These are phyloP conservation scores for Gadopsis marmoratus DNA, from an alignment of 2,797 vertebrate genomes.

Conservation along the genomic window DNA sequence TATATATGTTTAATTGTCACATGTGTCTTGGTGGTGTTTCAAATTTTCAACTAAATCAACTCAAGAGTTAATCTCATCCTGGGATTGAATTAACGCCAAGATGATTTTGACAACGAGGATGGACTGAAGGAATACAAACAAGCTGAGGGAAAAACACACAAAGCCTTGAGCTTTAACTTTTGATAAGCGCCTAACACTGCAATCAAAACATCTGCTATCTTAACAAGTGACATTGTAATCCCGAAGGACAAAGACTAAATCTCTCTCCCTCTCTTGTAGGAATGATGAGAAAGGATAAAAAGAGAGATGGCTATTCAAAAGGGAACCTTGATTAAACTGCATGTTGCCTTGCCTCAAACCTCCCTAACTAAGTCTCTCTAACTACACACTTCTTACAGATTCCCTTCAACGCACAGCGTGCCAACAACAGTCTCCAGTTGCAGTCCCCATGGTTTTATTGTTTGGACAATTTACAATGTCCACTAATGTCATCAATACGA, in stretches of 20 bases:
- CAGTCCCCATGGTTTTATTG: conserved; percentile 84
- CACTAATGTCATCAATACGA: conserved; percentile 87
- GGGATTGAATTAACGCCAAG: conserved; percentile 81
- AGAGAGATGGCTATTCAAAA: conserved; percentile 85
- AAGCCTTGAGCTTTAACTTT: conserved; percentile 85
- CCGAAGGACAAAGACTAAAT: conserved; percentile 87
- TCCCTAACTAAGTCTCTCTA: conserved; percentile 81
- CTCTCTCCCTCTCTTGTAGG: conserved; percentile 73
- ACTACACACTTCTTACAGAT: conserved; percentile 80
- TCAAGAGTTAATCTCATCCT: conserved; percentile 79
- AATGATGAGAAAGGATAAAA: conserved; percentile 80
- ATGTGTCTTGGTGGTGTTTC: conserved; percentile 64
- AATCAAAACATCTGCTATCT: conserved; percentile 89
- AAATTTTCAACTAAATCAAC: conserved; percentile 74
- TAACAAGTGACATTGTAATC: conserved; percentile 90
- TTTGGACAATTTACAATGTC: conserved; percentile 84
- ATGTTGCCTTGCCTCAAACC: conserved; percentile 83
- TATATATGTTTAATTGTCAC: conserved; percentile 78
- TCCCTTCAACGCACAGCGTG: conserved; percentile 74
- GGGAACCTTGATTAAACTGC: conserved; percentile 85
- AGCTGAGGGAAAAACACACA: conserved; percentile 73
- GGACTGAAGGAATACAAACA: conserved; percentile 74
- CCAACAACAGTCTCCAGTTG: conserved; percentile 85
- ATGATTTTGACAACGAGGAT: conserved; percentile 77
- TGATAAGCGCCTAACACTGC: conserved; percentile 84